phyloP scores from a whole-genome alignment of 2,888 invertebrate genomes.

The Hirtodrosophila cameraria region DNA sequence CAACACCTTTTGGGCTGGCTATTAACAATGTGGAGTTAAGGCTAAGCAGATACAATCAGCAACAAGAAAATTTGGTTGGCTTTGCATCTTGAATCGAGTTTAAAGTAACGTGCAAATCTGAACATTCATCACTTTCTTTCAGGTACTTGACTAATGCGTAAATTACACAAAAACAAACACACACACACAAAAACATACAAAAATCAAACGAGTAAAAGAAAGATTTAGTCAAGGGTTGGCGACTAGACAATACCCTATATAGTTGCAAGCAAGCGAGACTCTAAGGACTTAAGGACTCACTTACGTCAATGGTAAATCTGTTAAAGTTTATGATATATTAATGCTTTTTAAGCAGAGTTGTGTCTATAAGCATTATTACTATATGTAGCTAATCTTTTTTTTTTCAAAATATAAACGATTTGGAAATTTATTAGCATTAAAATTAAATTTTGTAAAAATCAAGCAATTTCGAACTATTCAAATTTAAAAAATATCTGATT shows the following conservation, averaged over 20 bases:
- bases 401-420: no score
- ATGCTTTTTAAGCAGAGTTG: no score
- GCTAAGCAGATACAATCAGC: slow-evolving; percentile 52
- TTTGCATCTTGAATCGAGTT: slow-evolving; percentile 60
- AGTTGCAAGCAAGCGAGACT: no score
- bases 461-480: no score
- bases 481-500: no score
- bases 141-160: slow-evolving; percentile 73
- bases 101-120: slow-evolving; percentile 66
- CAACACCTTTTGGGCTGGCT: slow-evolving; percentile 34
- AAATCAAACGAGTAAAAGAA: slow-evolving; percentile 8
- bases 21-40: slow-evolving; percentile 38
- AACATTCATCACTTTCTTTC: slow-evolving; percentile 65
- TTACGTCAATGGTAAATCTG: no score
- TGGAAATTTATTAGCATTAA: no score
- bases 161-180: slow-evolving; percentile 58
- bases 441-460: no score
- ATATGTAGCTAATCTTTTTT: no score
- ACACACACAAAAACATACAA: slow-evolving; percentile 4
- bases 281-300: no score
- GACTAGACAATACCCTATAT: slow-evolving; percentile 20
- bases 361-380: no score
- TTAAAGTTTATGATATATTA: no score
- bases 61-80: slow-evolving; percentile 38
- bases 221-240: neutral